These are phyloP conservation scores for Meloidogyne hapla DNA, from an alignment of 1,140 invertebrate species.

Conservation along the genomic window DNA sequence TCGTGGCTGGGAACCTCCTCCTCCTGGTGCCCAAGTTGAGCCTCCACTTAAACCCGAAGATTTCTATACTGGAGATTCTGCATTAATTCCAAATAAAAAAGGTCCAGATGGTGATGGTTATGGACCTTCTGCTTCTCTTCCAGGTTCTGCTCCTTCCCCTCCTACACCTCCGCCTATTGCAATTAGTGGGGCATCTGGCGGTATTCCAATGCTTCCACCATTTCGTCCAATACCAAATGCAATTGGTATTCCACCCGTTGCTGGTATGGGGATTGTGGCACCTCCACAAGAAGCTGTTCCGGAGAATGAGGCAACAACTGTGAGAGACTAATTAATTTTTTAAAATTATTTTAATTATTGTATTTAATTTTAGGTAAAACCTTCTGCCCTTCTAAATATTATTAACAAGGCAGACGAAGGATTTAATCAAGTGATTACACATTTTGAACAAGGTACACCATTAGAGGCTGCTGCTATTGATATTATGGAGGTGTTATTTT, in stretches of 20 bases:
- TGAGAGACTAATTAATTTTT: background rate
- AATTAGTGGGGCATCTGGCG: background rate
- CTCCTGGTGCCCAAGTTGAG: slow-evolving; percentile 27
- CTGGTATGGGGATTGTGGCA: slow-evolving; percentile 7
- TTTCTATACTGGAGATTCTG: slow-evolving; percentile 62
- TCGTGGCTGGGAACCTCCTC: slow-evolving; percentile 31
- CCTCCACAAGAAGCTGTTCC: slow-evolving; percentile 17
- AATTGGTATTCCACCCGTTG: background rate
- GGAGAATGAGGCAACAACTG: slow-evolving; percentile 16
- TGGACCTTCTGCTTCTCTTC: slow-evolving; percentile 53
- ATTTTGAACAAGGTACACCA: slow-evolving; percentile 62
- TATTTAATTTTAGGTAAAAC: slow-evolving; percentile 48
- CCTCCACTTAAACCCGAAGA: slow-evolving; percentile 47
- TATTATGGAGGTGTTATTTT: slow-evolving; percentile 52
- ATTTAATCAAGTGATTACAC: slow-evolving; percentile 63
- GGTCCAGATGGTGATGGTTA: slow-evolving; percentile 64
- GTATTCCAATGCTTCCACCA: slow-evolving; percentile 16
- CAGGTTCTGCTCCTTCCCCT: slow-evolving; percentile 42
- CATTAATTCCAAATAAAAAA: slow-evolving; percentile 51
- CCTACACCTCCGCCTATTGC: background rate
- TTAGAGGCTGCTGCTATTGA: slow-evolving; percentile 59
- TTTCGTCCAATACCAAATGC: slow-evolving; percentile 27
- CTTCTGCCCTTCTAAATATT: slow-evolving; percentile 58
- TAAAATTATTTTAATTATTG: too few relatives aligned
- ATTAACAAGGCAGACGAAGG: slow-evolving; percentile 61